These are phyloP conservation scores for Chaetophractus vellerosus DNA, from an alignment of 2,797 vertebrate species.

Conservation along the genomic window DNA sequence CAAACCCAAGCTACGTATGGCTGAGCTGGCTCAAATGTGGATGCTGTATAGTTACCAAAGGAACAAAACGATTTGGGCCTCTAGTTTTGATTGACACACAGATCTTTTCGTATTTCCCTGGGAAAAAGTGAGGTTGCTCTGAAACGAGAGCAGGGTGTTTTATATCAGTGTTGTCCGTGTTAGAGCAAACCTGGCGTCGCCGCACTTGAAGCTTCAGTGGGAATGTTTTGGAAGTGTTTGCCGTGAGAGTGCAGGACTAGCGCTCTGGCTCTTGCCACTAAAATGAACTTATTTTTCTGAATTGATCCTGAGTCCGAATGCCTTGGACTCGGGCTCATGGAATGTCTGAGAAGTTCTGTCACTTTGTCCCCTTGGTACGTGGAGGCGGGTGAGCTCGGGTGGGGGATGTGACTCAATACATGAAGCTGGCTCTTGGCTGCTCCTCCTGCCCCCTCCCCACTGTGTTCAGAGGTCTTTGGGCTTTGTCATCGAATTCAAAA, in stretches of 20 bases:
- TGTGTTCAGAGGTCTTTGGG: not conserved
- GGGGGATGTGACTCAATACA: not conserved
- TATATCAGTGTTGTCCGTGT: not conserved
- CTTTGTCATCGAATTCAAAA: not conserved
- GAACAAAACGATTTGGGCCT: not conserved
- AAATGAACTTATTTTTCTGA: conserved; percentile 15
- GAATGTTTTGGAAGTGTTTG: conserved; percentile 53
- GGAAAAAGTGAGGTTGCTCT: conserved; percentile 26
- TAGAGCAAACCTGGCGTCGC: not conserved
- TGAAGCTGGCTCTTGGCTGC: not conserved
- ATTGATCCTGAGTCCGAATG: not conserved
- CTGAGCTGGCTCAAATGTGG: not conserved
- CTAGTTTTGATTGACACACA: not conserved
- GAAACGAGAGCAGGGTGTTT: not conserved
- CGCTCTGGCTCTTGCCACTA: conserved; percentile 4
- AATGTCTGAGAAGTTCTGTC: not conserved
- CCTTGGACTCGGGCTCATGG: not conserved
- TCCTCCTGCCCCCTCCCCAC: not conserved
- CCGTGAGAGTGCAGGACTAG: not conserved
- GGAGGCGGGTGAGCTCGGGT: not conserved
- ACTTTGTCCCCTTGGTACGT: not conserved
- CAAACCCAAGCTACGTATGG: not conserved
- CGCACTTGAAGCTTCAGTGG: not conserved
- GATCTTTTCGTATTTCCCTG: conserved; percentile 10
- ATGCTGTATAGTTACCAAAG: not conserved